Base-by-base conservation (phyloP, 2,888 invertebrate genomes). In the Machimus atricapillus region DNA sequence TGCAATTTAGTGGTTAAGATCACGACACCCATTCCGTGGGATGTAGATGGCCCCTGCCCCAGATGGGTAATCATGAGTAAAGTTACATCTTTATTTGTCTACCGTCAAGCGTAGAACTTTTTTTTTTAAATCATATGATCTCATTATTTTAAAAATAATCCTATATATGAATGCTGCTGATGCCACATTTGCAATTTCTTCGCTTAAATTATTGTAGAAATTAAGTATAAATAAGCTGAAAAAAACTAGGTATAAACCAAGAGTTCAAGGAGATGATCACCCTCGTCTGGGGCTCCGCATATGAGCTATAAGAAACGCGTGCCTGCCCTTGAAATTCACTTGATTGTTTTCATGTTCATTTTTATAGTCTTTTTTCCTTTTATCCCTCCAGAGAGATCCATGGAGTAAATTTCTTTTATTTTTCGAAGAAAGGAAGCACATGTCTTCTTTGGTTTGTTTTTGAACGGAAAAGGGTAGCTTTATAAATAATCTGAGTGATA, bases 391-490 rank as follows among this genome's bases (percentile, higher is more conserved):
- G 14, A 66, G 14, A 66, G 66, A 66, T 66, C 66, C 27, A 8
- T 23, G 2, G 52, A 52, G 52, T 52, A n/a, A 16, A 12, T 66
- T 66, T 19, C 66, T 66, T 66, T 27, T 66, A 66, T 66, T 66
- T 66, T 27, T 27, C 16, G 4, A 37, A 34, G 40, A 76, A 37
- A 76, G 76, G 76, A 76, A 76, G 76, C 76, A 76, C 76, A 76
- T 76, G 76, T 76, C 76, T 66, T 27, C 66, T 31, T 76, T 16
- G 37, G 76, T 76, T 76, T 76, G 76, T 76, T 76, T 76, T 76
- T 76, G 37, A 76, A 34, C 76, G 76, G 76, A 76, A 76, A 34
- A 76, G 76, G 76, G 76, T 37, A n/a, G 76, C 37, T 76, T 76
- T 76, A 76, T 76, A 76, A 76, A 76, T 76, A 76, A 76, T 76